Evolutionary conservation across 1,140 invertebrate genomes (phyloP).

Genomic region (Trypoxylus dichotomus): DNA sequence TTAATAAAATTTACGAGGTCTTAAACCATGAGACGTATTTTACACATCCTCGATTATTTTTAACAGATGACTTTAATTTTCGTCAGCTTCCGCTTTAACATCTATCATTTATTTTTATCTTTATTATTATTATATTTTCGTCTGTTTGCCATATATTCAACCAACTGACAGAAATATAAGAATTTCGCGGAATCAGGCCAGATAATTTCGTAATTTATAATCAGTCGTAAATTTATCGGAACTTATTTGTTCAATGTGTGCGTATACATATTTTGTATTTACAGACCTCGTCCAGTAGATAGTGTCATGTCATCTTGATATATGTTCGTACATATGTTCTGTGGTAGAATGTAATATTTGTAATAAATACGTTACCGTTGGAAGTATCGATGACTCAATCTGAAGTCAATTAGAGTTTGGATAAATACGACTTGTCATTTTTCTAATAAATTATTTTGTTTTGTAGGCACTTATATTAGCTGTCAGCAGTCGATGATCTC

Average conservation of each 20-base stretch:
- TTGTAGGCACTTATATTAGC: neutral
- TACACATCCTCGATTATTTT: neutral
- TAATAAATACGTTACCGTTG: neutral
- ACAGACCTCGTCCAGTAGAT: neutral
- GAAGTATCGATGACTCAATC: neutral
- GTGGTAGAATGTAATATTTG: neutral
- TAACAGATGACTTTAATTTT: neutral
- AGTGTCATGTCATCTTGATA: slow-evolving; percentile 2
- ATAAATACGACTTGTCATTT: neutral
- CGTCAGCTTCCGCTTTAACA: neutral
- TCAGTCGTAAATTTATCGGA: neutral
- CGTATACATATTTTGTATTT: slow-evolving; percentile 1
- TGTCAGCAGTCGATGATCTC: neutral
- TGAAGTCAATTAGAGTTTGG: neutral
- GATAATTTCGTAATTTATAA: neutral
- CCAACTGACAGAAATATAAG: neutral
- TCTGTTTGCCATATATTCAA: neutral
- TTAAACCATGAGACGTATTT: too few species aligned
- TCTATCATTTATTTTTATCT: neutral
- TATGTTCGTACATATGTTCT: neutral
- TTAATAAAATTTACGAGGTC: too few species aligned
- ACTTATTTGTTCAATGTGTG: neutral
- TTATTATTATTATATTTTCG: neutral
- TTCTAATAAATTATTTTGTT: neutral
- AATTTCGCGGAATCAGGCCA: neutral